Conservation (phyloP, 1,140 invertebrate genomes). For the Anthonomus grandis region DNA sequence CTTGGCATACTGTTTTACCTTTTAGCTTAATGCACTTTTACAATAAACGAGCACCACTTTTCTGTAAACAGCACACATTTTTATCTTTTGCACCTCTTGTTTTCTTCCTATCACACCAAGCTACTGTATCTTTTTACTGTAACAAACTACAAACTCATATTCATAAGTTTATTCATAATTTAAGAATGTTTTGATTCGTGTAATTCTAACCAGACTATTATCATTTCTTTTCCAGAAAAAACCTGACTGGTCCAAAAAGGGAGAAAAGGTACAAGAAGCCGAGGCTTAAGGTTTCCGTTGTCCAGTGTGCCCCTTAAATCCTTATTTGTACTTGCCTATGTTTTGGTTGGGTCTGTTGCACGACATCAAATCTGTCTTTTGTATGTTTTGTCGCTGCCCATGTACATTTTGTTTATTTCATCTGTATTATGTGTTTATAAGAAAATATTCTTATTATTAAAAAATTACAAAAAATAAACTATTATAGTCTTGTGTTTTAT, state of each 20-base stretch:
- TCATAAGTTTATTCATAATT: too few relatives aligned
- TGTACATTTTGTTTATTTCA: conserved; percentile 25
- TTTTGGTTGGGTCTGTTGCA: conserved; percentile 5
- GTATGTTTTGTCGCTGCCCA: conserved; percentile 10
- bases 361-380: conserved; percentile 5
- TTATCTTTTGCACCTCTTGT: too few relatives aligned
- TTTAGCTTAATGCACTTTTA: too few relatives aligned
- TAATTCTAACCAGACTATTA: not conserved
- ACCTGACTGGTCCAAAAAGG: conserved; percentile 87
- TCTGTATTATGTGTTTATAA: conserved; percentile 22
- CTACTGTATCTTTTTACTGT: too few relatives aligned
- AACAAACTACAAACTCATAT: too few relatives aligned
- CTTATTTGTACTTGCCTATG: not conserved
- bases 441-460: conserved; percentile 14
- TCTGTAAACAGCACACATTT: too few relatives aligned
- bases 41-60: too few relatives aligned
- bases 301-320: conserved; percentile 19
- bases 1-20: too few relatives aligned
- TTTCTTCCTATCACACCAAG: too few relatives aligned
- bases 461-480: too few relatives aligned
- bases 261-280: conserved; percentile 86
- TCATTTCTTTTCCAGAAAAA: conserved; percentile 68
- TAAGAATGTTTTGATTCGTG: not conserved
- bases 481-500: too few relatives aligned
- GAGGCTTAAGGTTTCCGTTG: conserved; percentile 63